Percentiles rank a stretch among this genome's conserved stretches.
phyloP scores from a whole-genome alignment of 2,888 invertebrate genomes.

The Brachyptera putata region DNA sequence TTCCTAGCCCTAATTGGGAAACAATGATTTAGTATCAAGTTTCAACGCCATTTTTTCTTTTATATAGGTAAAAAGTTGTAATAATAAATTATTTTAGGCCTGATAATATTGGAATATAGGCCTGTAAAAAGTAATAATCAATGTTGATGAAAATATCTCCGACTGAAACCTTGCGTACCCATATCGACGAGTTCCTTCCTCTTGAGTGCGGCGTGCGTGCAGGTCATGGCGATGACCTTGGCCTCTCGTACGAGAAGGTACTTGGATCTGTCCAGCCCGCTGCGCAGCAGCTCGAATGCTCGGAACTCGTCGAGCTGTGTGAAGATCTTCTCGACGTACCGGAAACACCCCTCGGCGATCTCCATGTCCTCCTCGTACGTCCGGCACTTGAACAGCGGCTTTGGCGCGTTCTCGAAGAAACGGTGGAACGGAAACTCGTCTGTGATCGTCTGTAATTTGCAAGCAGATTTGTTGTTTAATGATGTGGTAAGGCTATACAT shows the following conservation, averaged over 20 bases:
- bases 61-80: too few species aligned
- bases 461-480: too few species aligned
- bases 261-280: conserved; percentile 92
- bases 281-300: conserved; percentile 93
- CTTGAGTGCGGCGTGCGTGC: conserved; percentile 97
- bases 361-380: conserved; percentile 78
- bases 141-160: too few species aligned
- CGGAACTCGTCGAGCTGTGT: conserved; percentile 96
- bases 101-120: too few species aligned
- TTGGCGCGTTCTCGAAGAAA: conserved; percentile 91
- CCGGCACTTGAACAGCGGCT: conserved; percentile 81
- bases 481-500: too few species aligned
- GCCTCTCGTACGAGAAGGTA: conserved; percentile 97
- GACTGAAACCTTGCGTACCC: conserved; percentile 60
- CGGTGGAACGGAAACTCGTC: conserved; percentile 89
- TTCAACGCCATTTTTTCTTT: too few species aligned
- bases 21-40: too few species aligned
- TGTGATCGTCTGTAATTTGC: conserved; percentile 59
- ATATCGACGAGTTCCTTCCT: conserved; percentile 93
- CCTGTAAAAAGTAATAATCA: too few species aligned
- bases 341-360: conserved; percentile 79
- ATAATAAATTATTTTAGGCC: too few species aligned
- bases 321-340: conserved; percentile 93
- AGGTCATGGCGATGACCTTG: conserved; percentile 99
- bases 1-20: too few species aligned